Conservation (phyloP, 2,888 invertebrate species). For the Drosophila diplacantha region DNA sequence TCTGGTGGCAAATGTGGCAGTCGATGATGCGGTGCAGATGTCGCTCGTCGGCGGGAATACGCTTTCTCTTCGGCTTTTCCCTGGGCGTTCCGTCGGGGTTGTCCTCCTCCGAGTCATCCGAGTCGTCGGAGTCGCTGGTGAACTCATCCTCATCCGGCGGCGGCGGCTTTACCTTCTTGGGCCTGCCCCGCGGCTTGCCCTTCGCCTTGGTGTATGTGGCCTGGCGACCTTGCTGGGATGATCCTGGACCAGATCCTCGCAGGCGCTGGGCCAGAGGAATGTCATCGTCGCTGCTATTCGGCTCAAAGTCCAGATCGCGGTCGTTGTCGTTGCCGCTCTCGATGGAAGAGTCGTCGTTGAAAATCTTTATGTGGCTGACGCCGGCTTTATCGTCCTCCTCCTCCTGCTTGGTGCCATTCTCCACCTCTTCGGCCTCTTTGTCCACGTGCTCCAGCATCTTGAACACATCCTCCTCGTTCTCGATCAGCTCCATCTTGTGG, state of each 20-base stretch:
- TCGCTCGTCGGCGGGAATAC: slow-evolving; percentile 63
- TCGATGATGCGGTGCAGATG: slow-evolving; percentile 73
- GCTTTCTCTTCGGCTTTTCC: slow-evolving; percentile 61
- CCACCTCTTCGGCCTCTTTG: slow-evolving; percentile 70
- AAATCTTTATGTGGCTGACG: slow-evolving; percentile 27
- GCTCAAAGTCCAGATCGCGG: slow-evolving; percentile 65
- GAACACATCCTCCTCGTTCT: slow-evolving; percentile 74
- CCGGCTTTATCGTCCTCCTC: slow-evolving; percentile 28
- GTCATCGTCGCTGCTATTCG: slow-evolving; percentile 69
- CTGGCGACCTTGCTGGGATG: slow-evolving; percentile 7
- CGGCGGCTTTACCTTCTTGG: slow-evolving; percentile 35
- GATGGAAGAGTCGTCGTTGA: slow-evolving; percentile 56
- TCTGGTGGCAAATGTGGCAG: slow-evolving; percentile 75
- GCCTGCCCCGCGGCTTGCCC: slow-evolving; percentile 28
- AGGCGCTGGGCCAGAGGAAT: slow-evolving; percentile 70
- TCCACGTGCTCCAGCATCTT: slow-evolving; percentile 74
- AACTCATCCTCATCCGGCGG: slow-evolving; percentile 39
- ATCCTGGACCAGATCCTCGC: slow-evolving; percentile 34
- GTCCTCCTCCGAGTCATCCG: slow-evolving; percentile 40
- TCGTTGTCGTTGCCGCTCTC: slow-evolving; percentile 70
- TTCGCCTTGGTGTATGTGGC: slow-evolving; percentile 22
- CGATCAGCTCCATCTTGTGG: slow-evolving; percentile 72
- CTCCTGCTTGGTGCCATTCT: slow-evolving; percentile 42
- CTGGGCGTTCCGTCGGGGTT: slow-evolving; percentile 34
- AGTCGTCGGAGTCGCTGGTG: slow-evolving; percentile 43